Conservation (phyloP, 2,888 invertebrate species). For the Hyalella azteca region DNA sequence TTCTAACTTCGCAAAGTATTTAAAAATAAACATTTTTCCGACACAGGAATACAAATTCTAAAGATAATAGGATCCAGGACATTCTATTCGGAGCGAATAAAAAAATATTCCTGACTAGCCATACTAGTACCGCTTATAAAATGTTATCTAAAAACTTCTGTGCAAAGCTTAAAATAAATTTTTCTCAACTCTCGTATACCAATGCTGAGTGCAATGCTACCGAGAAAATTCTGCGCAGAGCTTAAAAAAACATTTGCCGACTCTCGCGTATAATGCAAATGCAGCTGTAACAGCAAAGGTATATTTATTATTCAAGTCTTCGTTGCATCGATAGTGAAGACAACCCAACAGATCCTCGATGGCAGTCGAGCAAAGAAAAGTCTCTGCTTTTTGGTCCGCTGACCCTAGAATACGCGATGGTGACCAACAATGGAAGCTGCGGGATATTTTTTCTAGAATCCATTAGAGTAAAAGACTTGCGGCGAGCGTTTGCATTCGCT, state of each 20-base stretch:
- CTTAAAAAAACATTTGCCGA: background rate
- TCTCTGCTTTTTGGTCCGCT: background rate
- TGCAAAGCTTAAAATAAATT: too few relatives aligned
- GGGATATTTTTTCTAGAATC: conserved; percentile 18
- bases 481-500: conserved; percentile 16
- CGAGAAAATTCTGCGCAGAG: background rate
- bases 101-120: too few relatives aligned
- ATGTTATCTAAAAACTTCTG: too few relatives aligned
- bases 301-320: background rate
- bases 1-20: too few relatives aligned
- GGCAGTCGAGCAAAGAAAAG: background rate
- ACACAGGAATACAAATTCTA: too few relatives aligned
- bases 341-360: background rate
- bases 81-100: too few relatives aligned
- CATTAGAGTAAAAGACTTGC: conserved; percentile 27
- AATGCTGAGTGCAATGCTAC: background rate
- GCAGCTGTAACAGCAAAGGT: background rate
- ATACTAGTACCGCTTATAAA: too few relatives aligned
- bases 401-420: background rate
- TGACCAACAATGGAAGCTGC: conserved; percentile 4
- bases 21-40: too few relatives aligned
- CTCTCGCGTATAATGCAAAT: background rate
- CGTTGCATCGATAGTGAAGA: background rate
- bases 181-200: background rate
- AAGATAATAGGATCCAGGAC: too few relatives aligned